Base-by-base conservation (phyloP, 2,113 vertebrate species). In the Lanius collurio region DNA sequence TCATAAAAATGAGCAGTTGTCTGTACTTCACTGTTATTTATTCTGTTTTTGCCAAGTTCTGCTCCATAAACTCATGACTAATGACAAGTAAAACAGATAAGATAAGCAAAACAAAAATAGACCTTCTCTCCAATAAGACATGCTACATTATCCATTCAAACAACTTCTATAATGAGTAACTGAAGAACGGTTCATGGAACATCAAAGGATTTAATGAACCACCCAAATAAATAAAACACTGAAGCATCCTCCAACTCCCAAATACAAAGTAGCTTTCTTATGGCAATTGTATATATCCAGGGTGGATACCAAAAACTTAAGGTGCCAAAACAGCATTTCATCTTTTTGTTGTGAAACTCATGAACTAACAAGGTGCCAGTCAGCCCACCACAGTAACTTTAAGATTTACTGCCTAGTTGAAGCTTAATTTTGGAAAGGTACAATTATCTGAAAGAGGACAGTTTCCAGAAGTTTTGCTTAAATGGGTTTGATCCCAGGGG, bases 181-280 rank as follows among this genome's bases (percentile, higher is more conserved):
- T 8, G 14, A 95, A 55, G 84, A 95, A 76, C 2, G 26, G 87
- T 73, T 82, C 77, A 79, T 94, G 91, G 78, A 83, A 93, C 95
- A 94, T 97, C 93, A 94, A 95, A 93, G 46, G 41, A 39, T 87
- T 93, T 96, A 94, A 97, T 95, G 94, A 94, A 73, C 93, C 93
- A 65, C 91, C 41, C 74, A 94, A 93, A 96, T 81, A 89, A 96
- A 82, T 57, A 85, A 63, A 93, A 85, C 44, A 65, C 33, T 10
- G 26, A 83, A 31, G 46, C 37, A 30, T 65, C 67, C 27, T 91
- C 77, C 79, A 71, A 76, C 28, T 91, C 74, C 39, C 30, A 53
- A 68, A 50, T 21, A 79, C 18, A 42, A 35, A 65, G 53, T 35
- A 53, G 57, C 65, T 94, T 87, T 85, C 46, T 95, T 94, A 33